Base-by-base conservation (phyloP, 30 jellyfish, hydroid and myxozoan species). In the Pelagia noctiluca region DNA sequence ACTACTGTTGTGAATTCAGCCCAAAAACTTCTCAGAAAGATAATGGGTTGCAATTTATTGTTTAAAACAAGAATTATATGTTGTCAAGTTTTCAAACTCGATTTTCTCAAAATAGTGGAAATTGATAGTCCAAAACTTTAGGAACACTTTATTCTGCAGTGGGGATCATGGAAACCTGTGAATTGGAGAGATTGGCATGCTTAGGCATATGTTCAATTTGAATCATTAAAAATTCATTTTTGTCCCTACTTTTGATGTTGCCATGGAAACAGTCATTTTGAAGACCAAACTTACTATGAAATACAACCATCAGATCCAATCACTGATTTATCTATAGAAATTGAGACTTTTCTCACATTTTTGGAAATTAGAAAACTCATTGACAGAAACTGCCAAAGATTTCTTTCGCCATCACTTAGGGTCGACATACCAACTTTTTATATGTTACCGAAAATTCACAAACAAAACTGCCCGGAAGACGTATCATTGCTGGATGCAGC, bases 231-330 rank as follows among this genome's bases (percentile, higher is more conserved):
- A 46, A 21, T 73, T 73, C 50, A 50, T 8, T 38, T 42, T 1
- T 53, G 30, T 16, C 12, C 24, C 3, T 50, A 22, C 50, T 73
- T 48, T 54, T 57, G 32, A 52, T 13, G 85, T 73, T 73, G 85
- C 85, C 30, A 73, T 73, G 85, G 85, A 73, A 73, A 73, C 85
- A 73, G 65, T 71, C 28, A 5, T 73, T 73, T 73, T 37, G 68
- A 57, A 73, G 85, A 73, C 85, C 7, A 73, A 35, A 71, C 85
- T 73, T 4, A 33, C 48, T 73, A n/a, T n/a, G n/a, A n/a, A n/a
- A n/a, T n/a, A n/a, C n/a, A n/a, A n/a, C n/a, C n/a, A n/a, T n/a
- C n/a, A n/a, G n/a, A n/a, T n/a, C n/a, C n/a, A n/a, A n/a, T n/a
- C n/a, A n/a, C n/a, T n/a, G n/a, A n/a, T n/a, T n/a, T n/a, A n/a